phyloP scores from a whole-genome alignment of 37 sponge, comb jelly and placozoan genomes.

The Ianthella basta region DNA sequence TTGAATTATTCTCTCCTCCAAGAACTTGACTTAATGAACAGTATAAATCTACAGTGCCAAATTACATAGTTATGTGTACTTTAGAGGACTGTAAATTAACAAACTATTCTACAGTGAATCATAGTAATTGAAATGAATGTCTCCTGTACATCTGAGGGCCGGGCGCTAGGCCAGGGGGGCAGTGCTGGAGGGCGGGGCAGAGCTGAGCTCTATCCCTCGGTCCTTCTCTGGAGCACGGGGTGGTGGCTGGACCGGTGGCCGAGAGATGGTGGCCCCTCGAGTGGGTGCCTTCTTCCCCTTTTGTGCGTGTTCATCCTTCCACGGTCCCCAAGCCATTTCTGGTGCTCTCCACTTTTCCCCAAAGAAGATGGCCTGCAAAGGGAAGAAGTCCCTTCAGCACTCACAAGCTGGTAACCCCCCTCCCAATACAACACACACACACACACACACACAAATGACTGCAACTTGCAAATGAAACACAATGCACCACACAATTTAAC shows the following conservation, averaged over 20 bases:
- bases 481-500: background rate
- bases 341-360: slow-evolving; percentile 80
- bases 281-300: background rate
- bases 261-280: slow-evolving; percentile 44
- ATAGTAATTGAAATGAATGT: background rate
- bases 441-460: slow-evolving; percentile 1
- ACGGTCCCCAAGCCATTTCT: slow-evolving; percentile 78
- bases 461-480: background rate
- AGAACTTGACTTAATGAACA: too few species aligned
- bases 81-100: too few species aligned
- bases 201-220: background rate
- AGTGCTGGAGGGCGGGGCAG: background rate
- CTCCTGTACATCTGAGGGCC: background rate
- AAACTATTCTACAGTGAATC: too few species aligned
- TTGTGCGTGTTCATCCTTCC: slow-evolving; percentile 9
- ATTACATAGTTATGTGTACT: too few species aligned
- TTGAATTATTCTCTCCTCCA: too few species aligned
- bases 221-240: slow-evolving; percentile 66
- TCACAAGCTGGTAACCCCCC: background rate
- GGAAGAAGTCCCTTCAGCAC: background rate
- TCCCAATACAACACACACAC: background rate
- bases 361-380: slow-evolving; percentile 61
- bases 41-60: too few species aligned
- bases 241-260: slow-evolving; percentile 59
- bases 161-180: background rate